Base-by-base conservation (phyloP, 2,113 vertebrate species). In the Istiophorus platypterus region DNA sequence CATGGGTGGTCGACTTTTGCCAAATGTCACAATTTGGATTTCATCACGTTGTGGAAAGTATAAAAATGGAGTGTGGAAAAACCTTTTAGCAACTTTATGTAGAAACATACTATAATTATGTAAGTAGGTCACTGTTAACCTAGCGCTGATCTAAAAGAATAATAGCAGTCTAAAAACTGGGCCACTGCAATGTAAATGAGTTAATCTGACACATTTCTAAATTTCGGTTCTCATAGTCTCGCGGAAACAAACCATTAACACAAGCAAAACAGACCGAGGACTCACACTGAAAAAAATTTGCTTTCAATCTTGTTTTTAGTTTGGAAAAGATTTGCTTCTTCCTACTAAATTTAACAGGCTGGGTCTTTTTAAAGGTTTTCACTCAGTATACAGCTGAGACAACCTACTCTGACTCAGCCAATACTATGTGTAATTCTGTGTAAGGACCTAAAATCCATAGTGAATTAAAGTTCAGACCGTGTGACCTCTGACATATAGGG, bases 131-230 rank as follows among this genome's bases (percentile, higher is more conserved):
- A 11, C 31, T 37, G 13, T 39, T n/a, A 41, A 9, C 22, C 12
- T 12, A 20, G 20, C 47, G 24, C 9, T 2, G 24, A 41, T 5
- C 8, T 14, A 52, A 15, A 2, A 68, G 13, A 52, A 47, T 20
- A 72, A 51, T 13, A 18, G 51, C 59, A 5, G 80, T 59, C 42
- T 2, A 26, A 13, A 71, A 83, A 59, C 14, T 20, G 67, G 42
- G 47, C 57, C 57, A 45, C 11, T 12, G 7, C 20, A 22, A 17
- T 0, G 14, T n/a, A 29, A 72, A 67, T 37, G 3, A 54, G 24
- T 20, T 5, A 11, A 5, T 69, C 7, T 70, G 12, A 27, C 4
- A 24, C 14, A 27, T 56, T 29, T 41, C 41, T 52, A 42, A 27
- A 52, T 45, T 17, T 1, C 49, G 26, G 27, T 66, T 37, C 34